Evolutionary conservation across 92 coral and sea anemone genomes (phyloP).

Genomic region (Palythoa heliodiscus): DNA sequence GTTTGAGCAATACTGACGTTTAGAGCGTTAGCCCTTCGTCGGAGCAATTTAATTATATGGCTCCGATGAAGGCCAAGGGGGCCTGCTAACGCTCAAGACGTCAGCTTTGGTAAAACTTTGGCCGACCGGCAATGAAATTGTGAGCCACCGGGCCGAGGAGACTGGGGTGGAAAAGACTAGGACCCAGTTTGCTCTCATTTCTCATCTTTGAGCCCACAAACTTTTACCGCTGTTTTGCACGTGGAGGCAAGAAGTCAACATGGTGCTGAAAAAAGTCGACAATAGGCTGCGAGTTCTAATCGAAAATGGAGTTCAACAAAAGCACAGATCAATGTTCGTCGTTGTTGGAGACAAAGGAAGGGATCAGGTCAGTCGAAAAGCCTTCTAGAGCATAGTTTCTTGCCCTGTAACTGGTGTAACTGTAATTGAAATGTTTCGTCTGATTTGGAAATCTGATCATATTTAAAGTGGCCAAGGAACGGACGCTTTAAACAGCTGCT

Average conservation of each 20-base stretch:
- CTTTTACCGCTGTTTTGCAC: conserved; percentile 6
- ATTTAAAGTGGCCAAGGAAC: too few species aligned
- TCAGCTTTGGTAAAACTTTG: too few species aligned
- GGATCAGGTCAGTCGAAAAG: conserved; percentile 80
- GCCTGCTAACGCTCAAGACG: too few species aligned
- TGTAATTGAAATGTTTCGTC: too few species aligned
- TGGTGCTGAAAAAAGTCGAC: conserved; percentile 95
- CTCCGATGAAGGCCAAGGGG: too few species aligned
- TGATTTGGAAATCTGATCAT: too few species aligned
- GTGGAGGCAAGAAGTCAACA: conserved; percentile 45
- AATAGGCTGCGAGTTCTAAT: conserved; percentile 88
- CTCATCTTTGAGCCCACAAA: conserved; percentile 13
- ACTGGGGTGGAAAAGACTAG: background rate
- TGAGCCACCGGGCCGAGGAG: too few species aligned
- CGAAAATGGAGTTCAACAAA: conserved; percentile 96
- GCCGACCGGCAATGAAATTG: too few species aligned
- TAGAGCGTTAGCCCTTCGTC: too few species aligned
- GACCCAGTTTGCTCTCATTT: background rate
- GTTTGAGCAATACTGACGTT: too few species aligned
- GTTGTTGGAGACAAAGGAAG: conserved; percentile 98
- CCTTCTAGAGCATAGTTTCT: background rate
- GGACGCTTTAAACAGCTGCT: too few species aligned
- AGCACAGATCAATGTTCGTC: conserved; percentile 91
- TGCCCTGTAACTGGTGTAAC: background rate
- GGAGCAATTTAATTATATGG: too few species aligned